These are phyloP conservation scores for Sceloporus undulatus DNA, from an alignment of 2,113 vertebrate species.

Conservation along the genomic window DNA sequence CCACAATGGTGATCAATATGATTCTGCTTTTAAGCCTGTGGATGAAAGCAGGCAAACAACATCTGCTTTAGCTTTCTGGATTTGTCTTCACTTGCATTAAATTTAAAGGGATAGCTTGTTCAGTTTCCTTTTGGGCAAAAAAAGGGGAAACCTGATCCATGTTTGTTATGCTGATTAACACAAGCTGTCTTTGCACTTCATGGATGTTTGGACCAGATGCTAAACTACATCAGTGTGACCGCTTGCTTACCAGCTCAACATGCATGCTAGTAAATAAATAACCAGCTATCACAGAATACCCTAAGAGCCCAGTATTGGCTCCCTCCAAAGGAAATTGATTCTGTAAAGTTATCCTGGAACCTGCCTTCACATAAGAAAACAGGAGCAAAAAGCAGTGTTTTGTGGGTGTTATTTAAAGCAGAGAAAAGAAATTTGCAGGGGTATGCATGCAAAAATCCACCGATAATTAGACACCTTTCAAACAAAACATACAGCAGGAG, in stretches of 20 bases:
- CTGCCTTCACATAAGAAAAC: neutral
- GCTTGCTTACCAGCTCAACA: neutral
- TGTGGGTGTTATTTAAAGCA: neutral
- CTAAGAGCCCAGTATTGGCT: neutral
- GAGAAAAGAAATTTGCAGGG: neutral
- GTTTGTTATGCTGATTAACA: neutral
- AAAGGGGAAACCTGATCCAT: neutral
- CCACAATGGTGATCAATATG: neutral
- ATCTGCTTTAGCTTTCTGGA: neutral
- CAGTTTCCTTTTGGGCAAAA: neutral
- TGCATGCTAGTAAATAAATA: neutral
- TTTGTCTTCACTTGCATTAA: neutral
- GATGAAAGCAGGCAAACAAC: neutral
- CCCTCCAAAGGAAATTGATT: neutral
- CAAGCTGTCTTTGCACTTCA: neutral
- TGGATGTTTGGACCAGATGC: neutral
- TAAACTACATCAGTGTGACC: neutral
- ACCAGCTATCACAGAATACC: neutral
- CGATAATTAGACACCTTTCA: neutral
- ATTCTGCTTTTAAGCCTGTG: too few relatives aligned
- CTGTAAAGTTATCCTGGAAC: neutral
- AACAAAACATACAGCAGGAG: conserved; percentile 65
- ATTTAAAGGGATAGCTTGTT: neutral
- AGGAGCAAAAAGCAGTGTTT: neutral
- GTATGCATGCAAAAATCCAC: rapidly evolving